These are phyloP conservation scores for Diorhabda carinulata DNA, from an alignment of 1,140 invertebrate species.

Conservation along the genomic window DNA sequence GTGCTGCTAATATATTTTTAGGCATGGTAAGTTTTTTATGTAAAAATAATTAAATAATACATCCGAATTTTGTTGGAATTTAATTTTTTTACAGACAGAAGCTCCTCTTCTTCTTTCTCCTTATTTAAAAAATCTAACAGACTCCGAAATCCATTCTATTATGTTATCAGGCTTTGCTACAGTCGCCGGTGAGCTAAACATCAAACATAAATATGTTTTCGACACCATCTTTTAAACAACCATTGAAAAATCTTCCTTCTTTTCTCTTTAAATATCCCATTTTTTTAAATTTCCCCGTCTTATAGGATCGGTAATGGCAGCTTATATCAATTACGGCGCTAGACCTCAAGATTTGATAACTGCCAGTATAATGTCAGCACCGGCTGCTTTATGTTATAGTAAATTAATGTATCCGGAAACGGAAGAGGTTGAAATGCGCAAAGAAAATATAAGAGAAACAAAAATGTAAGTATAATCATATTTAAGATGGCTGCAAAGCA, in stretches of 20 bases:
- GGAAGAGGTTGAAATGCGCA: conserved; percentile 66
- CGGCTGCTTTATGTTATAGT: conserved; percentile 80
- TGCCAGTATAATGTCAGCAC: conserved; percentile 93
- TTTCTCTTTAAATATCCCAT: neutral
- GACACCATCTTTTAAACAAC: too few species aligned
- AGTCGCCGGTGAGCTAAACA: conserved; percentile 68
- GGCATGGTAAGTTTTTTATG: conserved; percentile 65
- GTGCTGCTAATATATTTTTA: conserved; percentile 87
- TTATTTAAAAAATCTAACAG: conserved; percentile 77
- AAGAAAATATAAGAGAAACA: conserved; percentile 47
- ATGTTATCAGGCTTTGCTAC: conserved; percentile 94
- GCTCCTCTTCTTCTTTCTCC: conserved; percentile 84
- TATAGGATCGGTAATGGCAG: conserved; percentile 79
- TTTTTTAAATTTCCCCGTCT: neutral
- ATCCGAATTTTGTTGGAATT: conserved; percentile 6
- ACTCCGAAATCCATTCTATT: conserved; percentile 87
- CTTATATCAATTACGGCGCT: conserved; percentile 88
- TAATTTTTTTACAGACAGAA: conserved; percentile 69
- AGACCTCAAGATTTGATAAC: conserved; percentile 77
- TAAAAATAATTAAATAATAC: neutral
- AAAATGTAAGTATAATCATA: conserved; percentile 25
- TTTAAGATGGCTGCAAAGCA: neutral
- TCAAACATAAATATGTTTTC: too few species aligned
- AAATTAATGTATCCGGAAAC: conserved; percentile 92
- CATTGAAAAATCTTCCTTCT: too few species aligned